Conservation (phyloP, 2,888 invertebrate species). For the Beris morrisii region DNA sequence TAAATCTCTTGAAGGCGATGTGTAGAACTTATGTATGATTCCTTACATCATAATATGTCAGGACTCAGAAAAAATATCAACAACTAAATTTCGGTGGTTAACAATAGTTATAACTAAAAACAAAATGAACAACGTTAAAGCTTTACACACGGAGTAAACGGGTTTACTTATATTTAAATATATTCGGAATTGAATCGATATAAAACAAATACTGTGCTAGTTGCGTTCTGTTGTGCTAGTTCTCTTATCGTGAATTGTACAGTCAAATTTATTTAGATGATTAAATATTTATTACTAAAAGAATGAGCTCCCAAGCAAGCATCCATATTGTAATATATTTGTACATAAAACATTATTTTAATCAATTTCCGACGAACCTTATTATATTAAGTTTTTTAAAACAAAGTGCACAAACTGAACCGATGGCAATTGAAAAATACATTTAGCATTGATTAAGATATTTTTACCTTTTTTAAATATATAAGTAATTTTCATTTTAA, state of each 20-base stretch:
- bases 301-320: no score
- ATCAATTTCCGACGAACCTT: no score
- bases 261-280: neutral
- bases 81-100: neutral
- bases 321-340: no score
- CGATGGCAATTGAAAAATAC: no score
- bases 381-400: no score
- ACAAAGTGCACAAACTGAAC: no score
- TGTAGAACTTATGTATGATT: conserved; percentile 27
- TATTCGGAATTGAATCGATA: neutral
- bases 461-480: no score
- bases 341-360: no score
- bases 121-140: neutral
- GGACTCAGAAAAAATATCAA: neutral
- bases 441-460: no score
- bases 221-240: neutral
- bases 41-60: conserved; percentile 5
- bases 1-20: conserved; percentile 34
- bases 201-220: neutral
- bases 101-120: neutral
- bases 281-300: neutral
- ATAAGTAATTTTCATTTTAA: no score
- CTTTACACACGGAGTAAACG: neutral
- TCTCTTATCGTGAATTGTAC: neutral
- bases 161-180: neutral